Evolutionary conservation across 1,140 invertebrate species (phyloP).

Genomic region (Dinothrombium tinctorium): DNA sequence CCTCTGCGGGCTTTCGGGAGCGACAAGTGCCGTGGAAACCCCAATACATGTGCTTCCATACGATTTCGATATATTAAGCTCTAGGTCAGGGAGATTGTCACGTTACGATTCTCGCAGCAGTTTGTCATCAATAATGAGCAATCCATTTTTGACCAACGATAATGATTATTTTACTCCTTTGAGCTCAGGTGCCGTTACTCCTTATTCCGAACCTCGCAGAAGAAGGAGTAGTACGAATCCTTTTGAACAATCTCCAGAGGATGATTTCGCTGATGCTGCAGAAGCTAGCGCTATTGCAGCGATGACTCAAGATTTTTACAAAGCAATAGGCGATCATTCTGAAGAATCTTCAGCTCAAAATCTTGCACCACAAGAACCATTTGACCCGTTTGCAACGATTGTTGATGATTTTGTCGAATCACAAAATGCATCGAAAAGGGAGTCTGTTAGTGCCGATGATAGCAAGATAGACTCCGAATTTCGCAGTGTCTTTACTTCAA

Average conservation of each 20-base stretch:
- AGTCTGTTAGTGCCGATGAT: not conserved
- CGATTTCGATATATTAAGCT: no score
- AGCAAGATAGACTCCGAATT: not conserved
- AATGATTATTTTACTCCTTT: slow-evolving; percentile 7
- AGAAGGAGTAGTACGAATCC: slow-evolving; percentile 9
- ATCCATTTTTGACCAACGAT: slow-evolving; percentile 12
- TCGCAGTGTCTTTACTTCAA: no score
- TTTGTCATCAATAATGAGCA: slow-evolving; percentile 11
- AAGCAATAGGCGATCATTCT: slow-evolving; percentile 5
- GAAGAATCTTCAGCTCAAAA: not conserved
- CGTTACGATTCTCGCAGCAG: not conserved
- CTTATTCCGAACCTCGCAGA: slow-evolving; percentile 8
- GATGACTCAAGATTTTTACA: slow-evolving; percentile 10
- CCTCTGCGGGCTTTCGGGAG: no score
- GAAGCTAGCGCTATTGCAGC: slow-evolving; percentile 9
- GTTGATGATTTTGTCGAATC: slow-evolving; percentile 8
- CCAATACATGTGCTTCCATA: no score
- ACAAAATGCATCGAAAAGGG: not conserved
- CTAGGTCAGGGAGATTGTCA: not conserved
- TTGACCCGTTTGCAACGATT: slow-evolving; percentile 14
- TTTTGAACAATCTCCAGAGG: slow-evolving; percentile 9
- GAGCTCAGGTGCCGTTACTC: slow-evolving; percentile 5
- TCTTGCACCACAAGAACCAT: slow-evolving; percentile 1
- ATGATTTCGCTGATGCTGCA: not conserved
- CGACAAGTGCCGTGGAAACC: no score